A percentile compares a stretch with the other conserved stretches of the same genome.
Conservation (phyloP, 2,888 invertebrate genomes). For the Brenthis ino region DNA sequence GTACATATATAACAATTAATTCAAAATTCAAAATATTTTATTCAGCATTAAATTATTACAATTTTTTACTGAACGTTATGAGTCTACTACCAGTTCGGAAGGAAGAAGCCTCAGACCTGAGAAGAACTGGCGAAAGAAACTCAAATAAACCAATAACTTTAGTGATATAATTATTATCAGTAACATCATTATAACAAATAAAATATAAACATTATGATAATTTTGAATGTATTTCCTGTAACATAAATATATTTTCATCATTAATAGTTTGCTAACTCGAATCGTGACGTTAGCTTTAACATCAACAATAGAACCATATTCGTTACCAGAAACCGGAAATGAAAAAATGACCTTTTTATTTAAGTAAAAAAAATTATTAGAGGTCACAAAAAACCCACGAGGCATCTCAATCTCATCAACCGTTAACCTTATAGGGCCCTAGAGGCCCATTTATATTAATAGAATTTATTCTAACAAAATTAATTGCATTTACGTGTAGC, state of each 20-base stretch:
- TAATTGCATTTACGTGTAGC: background rate
- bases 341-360: conserved; percentile 17
- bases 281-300: background rate
- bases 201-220: no score
- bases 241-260: background rate
- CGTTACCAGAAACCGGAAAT: conserved; percentile 15
- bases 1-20: no score
- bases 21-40: no score
- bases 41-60: no score
- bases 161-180: no score
- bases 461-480: conserved; percentile 5
- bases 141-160: no score
- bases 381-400: conserved; percentile 6
- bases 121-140: no score
- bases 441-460: conserved; percentile 11
- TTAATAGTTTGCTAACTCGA: no score
- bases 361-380: conserved; percentile 14
- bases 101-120: no score
- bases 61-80: no score
- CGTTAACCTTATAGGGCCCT: conserved; percentile 17
- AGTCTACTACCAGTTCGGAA: no score
- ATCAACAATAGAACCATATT: background rate
- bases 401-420: conserved; percentile 6
- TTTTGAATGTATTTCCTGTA: background rate
- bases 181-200: no score